phyloP scores from a whole-genome alignment of 2,113 vertebrate genomes.

The Nipponia nippon region DNA sequence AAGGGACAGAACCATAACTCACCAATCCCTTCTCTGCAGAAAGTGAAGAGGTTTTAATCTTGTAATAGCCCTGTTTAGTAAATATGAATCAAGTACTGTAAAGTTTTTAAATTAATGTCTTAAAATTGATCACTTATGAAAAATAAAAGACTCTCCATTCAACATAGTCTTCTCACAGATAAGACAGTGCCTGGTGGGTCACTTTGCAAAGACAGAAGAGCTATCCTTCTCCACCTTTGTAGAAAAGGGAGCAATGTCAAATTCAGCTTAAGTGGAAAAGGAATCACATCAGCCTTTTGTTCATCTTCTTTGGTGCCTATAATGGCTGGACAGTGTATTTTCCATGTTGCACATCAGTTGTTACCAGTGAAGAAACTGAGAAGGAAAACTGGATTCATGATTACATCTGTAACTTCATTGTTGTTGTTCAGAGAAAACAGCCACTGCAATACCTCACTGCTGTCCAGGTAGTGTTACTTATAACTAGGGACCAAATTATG shows the following conservation, averaged over 20 bases:
- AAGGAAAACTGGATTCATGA: background rate
- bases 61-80: conserved; percentile 27
- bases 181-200: background rate
- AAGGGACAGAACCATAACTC: conserved; percentile 39
- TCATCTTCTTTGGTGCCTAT: background rate
- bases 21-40: background rate
- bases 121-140: conserved; percentile 6
- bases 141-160: background rate
- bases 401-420: background rate
- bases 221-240: background rate
- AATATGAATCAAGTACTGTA: background rate
- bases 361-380: background rate
- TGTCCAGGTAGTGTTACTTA: background rate
- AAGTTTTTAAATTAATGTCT: background rate
- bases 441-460: background rate
- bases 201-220: background rate
- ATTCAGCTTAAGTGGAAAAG: background rate
- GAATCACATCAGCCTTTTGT: background rate
- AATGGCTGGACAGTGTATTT: background rate
- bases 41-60: background rate
- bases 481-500: background rate
- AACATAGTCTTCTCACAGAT: background rate
- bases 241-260: background rate
- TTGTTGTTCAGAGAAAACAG: background rate
- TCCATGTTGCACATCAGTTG: background rate